Percentiles rank a stretch among this genome's conserved stretches.
phyloP scores from a whole-genome alignment of 2,797 vertebrate genomes.

The Myotis findleyi region DNA sequence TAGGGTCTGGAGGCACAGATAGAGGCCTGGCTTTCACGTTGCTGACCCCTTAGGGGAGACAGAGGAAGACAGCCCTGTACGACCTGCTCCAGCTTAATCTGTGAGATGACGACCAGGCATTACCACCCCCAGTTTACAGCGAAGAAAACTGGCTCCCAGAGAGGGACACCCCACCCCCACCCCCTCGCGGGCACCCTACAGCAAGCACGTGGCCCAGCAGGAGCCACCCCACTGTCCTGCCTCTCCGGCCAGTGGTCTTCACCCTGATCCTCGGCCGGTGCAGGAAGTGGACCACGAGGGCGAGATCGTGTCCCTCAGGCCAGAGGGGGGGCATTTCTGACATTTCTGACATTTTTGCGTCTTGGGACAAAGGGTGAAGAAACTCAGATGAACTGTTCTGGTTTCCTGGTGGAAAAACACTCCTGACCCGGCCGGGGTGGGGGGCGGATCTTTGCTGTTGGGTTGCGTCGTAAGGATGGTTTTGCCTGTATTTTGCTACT shows the following conservation, averaged over 20 bases:
- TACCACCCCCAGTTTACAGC: neutral
- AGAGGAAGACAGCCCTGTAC: neutral
- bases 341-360: constrained; percentile 72
- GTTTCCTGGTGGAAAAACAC: constrained; percentile 67
- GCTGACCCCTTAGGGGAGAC: neutral
- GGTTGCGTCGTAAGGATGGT: accelerated
- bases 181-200: accelerated
- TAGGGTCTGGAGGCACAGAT: neutral
- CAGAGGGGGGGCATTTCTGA: neutral
- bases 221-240: neutral
- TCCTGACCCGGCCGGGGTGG: accelerated
- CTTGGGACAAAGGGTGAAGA: constrained; percentile 76
- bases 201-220: neutral
- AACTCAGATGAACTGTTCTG: constrained; percentile 56
- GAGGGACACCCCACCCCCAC: neutral
- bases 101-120: too few species aligned
- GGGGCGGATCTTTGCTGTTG: neutral
- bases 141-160: neutral
- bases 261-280: neutral
- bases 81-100: neutral
- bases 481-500: neutral
- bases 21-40: accelerated
- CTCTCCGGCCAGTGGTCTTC: neutral
- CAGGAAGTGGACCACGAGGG: constrained; percentile 33
- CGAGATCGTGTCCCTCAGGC: neutral